Conservation (phyloP, 2,888 invertebrate genomes). For the Chloroclysta siterata region DNA sequence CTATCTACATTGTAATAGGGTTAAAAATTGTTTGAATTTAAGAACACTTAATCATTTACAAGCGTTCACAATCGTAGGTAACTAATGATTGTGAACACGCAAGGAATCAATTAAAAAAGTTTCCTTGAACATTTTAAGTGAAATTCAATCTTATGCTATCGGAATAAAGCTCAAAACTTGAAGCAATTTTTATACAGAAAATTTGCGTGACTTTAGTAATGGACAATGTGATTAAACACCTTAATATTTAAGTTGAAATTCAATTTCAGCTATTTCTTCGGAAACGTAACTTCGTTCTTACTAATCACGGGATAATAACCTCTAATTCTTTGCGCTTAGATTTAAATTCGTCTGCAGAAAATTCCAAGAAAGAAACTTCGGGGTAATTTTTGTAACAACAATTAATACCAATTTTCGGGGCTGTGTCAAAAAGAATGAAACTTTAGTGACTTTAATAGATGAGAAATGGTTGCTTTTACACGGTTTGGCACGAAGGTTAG, state of each 20-base stretch:
- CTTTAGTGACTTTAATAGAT: constrained; percentile 36
- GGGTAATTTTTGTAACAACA: constrained; percentile 35
- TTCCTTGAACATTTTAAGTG: not conserved
- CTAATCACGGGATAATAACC: not conserved
- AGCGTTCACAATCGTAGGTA: constrained; percentile 40
- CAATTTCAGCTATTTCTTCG: constrained; percentile 19
- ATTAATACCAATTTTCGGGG: constrained; percentile 47
- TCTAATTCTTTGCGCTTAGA: not conserved
- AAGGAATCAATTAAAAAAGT: constrained; percentile 61
- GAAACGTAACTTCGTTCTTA: not conserved
- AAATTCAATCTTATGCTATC: constrained; percentile 14
- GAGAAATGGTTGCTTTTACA: constrained; percentile 36
- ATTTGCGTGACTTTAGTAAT: constrained; percentile 27
- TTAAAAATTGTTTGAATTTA: constrained; percentile 7
- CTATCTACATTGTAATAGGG: not conserved
- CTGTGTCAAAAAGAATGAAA: constrained; percentile 45
- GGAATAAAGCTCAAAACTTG: constrained; percentile 16
- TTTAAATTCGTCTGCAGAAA: constrained; percentile 16
- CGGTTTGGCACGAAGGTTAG: constrained; percentile 18
- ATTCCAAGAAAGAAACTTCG: constrained; percentile 3
- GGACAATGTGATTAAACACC: constrained; percentile 38
- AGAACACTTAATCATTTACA: constrained; percentile 34
- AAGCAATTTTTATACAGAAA: not conserved
- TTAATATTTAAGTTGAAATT: constrained; percentile 34
- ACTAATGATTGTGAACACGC: constrained; percentile 63